Evolutionary conservation across 2,888 invertebrate species (phyloP), one percentile per base, ranked within the genome.

Genomic region (Portevinia maculata): DNA sequence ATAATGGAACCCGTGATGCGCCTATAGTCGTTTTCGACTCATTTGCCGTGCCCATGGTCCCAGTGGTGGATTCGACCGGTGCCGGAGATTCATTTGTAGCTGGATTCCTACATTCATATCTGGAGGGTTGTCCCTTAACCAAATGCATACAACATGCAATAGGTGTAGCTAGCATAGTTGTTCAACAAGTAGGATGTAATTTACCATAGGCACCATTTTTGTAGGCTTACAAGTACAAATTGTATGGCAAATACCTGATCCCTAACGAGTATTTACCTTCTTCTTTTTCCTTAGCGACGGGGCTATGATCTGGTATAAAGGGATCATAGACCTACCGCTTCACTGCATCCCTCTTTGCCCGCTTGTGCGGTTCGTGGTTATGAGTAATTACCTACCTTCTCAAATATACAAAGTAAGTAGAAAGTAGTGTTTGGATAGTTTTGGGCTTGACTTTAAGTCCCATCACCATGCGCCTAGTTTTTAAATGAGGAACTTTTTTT

Each of bases 61-160:
- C 87, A 8, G 84, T 93, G 55, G 90, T 91, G 53, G 93, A 93
- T 87, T 92, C 93, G 1, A 93, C 92, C 0, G 93, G 93, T 2
- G 93, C 93, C 3, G 93, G 93, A 0, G 93, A 93, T 88, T 90
- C 93, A 1, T 93, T 93, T 89, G 92, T 92, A 0, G 93, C 92
- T 4, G 93, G 93, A 0, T 93, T 93, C 87, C 86, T 93, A 52
- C 90, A 91, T n/a, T 92, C 91, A 6, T 89, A 91, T 85, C 88
- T 92, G 44, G 87, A 88, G 55, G 89, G 90, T 46, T 88, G 89
- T 28, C 79, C 89, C 13, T 84, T 92, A 9, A 87, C 88, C 30
- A 88, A 90, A 50, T 92, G 93, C 86, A 87, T 92, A 9, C 88
- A 90, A 46, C 87, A 90, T 71, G 93, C 92, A 11, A 89, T 88